phyloP scores from a whole-genome alignment of 2,888 invertebrate genomes.

The Leptothorax acervorum region DNA sequence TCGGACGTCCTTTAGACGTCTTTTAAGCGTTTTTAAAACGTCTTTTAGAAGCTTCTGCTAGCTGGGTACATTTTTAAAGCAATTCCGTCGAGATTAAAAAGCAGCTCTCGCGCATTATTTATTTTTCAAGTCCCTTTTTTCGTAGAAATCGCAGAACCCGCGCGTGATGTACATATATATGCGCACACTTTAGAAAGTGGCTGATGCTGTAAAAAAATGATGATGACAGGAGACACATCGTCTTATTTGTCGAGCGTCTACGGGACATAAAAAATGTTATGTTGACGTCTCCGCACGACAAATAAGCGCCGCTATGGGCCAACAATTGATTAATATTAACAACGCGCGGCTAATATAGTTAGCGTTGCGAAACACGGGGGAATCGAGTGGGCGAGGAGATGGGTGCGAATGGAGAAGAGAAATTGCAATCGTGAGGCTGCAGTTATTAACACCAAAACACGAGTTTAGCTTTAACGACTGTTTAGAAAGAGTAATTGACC shows the following conservation, averaged over 20 bases:
- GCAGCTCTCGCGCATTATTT: background rate
- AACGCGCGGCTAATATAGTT: constrained; percentile 1
- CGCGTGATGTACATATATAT: background rate
- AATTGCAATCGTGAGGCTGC: background rate
- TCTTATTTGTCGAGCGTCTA: constrained; percentile 19
- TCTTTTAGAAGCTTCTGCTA: too few species aligned
- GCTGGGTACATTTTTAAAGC: background rate
- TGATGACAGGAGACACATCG: constrained; percentile 18
- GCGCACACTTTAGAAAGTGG: constrained; percentile 40
- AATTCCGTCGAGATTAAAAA: background rate
- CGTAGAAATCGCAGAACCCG: constrained; percentile 7
- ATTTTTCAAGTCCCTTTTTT: constrained; percentile 1
- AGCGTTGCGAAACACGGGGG: background rate
- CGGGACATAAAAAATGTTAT: constrained; percentile 23
- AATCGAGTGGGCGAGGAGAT: background rate
- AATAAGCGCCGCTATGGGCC: background rate
- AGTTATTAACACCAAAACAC: constrained; percentile 1
- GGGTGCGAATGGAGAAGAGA: background rate
- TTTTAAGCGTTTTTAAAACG: too few species aligned
- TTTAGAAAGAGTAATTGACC: background rate
- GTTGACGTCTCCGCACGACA: background rate
- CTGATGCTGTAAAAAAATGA: constrained; percentile 28
- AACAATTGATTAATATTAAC: constrained; percentile 17
- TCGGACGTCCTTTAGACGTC: too few species aligned
- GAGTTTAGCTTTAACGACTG: background rate